These are phyloP conservation scores for Myrmecobius fasciatus DNA, from an alignment of 2,113 vertebrate species.

Conservation along the genomic window DNA sequence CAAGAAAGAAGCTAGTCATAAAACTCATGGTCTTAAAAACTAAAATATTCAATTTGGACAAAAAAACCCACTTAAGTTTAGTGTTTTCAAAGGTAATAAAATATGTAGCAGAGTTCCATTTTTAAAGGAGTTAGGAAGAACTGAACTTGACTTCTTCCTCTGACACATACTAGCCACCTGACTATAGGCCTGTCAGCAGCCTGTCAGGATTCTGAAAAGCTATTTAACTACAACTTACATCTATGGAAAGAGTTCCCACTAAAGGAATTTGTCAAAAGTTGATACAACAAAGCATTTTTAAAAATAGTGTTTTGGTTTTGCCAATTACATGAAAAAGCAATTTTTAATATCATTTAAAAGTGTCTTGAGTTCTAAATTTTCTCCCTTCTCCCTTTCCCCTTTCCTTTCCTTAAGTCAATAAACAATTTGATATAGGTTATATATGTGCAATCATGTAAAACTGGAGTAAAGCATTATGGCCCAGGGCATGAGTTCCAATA, in stretches of 20 bases:
- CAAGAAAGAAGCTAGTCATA: background rate
- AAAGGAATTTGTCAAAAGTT: background rate
- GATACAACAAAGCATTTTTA: background rate
- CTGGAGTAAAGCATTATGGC: background rate
- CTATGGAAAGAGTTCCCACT: background rate
- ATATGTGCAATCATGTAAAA: background rate
- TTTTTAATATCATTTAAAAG: background rate
- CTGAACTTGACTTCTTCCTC: background rate
- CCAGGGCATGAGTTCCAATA: too few species aligned
- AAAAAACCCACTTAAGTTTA: background rate
- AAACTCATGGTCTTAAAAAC: background rate
- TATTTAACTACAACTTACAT: background rate
- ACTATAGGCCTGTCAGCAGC: background rate
- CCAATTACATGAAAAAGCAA: background rate
- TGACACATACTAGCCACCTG: background rate
- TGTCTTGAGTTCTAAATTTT: background rate
- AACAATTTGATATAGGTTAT: background rate
- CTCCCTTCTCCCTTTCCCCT: too few species aligned
- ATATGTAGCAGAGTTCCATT: background rate
- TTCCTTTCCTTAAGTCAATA: background rate
- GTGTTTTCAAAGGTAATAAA: background rate
- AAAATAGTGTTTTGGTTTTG: background rate
- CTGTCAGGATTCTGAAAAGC: background rate
- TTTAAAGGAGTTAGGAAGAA: background rate
- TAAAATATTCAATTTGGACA: background rate